Percentiles rank a stretch among this genome's conserved stretches.
Conservation (phyloP, 2,113 vertebrate genomes). For the Columba janthina region DNA sequence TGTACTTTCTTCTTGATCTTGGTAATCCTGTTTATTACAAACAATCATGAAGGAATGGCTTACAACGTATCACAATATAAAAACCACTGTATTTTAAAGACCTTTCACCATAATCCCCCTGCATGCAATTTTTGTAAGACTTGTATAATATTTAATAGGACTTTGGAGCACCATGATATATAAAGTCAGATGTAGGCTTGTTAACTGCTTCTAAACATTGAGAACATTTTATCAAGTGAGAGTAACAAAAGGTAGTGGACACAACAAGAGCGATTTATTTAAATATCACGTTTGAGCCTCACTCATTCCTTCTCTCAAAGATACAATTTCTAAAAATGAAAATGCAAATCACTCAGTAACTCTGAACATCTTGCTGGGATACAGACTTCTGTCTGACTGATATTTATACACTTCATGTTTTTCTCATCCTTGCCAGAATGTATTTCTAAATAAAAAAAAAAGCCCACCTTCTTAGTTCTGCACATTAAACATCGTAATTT, state of each 20-base stretch:
- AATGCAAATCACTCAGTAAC: not conserved
- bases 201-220: conserved; percentile 44
- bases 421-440: not conserved
- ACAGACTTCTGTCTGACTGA: not conserved
- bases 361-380: not conserved
- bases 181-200: conserved; percentile 29
- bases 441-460: not conserved
- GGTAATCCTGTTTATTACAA: not conserved
- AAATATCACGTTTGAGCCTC: not conserved
- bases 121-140: conserved; percentile 36
- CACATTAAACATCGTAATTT: not conserved
- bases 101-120: conserved; percentile 29
- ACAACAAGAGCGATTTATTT: conserved; percentile 23
- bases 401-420: not conserved
- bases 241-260: conserved; percentile 51
- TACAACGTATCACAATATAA: not conserved
- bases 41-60: not conserved
- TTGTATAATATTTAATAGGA: conserved; percentile 64
- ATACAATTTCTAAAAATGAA: not conserved
- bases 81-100: not conserved
- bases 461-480: not conserved
- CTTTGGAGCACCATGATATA: not conserved
- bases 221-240: conserved; percentile 62
- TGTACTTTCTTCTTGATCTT: not conserved
- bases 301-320: not conserved